phyloP scores from a whole-genome alignment of 2,888 invertebrate species.

The Lochmaea capreae region DNA sequence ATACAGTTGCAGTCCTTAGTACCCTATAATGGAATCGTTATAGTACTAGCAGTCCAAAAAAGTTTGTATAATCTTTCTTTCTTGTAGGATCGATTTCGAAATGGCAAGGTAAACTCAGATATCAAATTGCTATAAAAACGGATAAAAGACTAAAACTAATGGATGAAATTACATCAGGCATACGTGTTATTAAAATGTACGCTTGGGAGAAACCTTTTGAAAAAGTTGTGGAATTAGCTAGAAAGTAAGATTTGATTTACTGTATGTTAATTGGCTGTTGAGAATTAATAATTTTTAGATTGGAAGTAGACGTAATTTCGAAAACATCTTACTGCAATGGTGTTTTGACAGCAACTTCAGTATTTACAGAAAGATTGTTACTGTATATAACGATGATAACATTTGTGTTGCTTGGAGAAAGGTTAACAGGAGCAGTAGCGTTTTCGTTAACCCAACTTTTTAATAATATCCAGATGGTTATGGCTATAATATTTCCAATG shows the following conservation, averaged over 20 bases:
- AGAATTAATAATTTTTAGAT: neutral
- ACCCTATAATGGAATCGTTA: too few relatives aligned
- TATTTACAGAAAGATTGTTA: neutral
- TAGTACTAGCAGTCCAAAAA: too few relatives aligned
- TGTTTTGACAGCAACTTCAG: neutral
- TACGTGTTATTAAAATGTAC: slow-evolving; percentile 18
- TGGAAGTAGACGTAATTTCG: neutral
- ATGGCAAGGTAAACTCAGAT: neutral
- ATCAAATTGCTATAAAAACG: neutral
- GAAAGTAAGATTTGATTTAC: neutral
- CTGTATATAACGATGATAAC: neutral
- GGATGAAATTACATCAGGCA: slow-evolving; percentile 19
- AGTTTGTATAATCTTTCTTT: neutral
- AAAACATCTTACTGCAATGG: neutral
- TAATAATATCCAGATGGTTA: neutral
- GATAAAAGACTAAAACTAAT: slow-evolving; percentile 7
- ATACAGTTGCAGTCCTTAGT: too few relatives aligned
- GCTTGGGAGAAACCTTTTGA: slow-evolving; percentile 22
- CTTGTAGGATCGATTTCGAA: slow-evolving; percentile 11
- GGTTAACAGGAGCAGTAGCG: neutral
- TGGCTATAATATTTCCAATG: neutral
- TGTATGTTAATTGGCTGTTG: too few relatives aligned
- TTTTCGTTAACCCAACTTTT: neutral
- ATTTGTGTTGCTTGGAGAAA: neutral
- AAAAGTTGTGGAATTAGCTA: slow-evolving; percentile 7